A percentile compares a stretch with the other conserved stretches of the same genome.
Evolutionary conservation across 1,140 invertebrate genomes (phyloP).

Genomic region (Bombus superbus): DNA sequence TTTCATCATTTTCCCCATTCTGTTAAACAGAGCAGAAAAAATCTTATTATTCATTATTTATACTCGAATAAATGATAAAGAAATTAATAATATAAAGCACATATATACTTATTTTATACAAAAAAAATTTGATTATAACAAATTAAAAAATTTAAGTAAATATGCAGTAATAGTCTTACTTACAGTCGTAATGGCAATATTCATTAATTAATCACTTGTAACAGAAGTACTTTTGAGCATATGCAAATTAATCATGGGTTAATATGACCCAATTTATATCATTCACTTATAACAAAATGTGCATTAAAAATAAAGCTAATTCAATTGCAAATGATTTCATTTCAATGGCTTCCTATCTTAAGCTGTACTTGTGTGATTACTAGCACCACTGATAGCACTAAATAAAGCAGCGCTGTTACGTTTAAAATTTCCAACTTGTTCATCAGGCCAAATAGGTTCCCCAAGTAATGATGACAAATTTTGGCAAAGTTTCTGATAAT

Average conservation of each 20-base stretch:
- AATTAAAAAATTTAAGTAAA: constrained; percentile 8
- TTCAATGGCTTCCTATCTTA: constrained; percentile 71
- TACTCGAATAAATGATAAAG: background rate
- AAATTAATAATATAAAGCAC: background rate
- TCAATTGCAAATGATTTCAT: constrained; percentile 2
- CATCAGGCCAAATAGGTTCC: constrained; percentile 87
- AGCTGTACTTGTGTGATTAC: constrained; percentile 86
- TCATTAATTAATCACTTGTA: constrained; percentile 8
- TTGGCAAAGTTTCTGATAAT: constrained; percentile 93
- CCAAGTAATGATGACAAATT: constrained; percentile 89
- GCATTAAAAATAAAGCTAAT: constrained; percentile 25
- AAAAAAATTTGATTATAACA: constrained; percentile 8
- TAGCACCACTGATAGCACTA: constrained; percentile 87
- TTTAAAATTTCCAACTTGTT: constrained; percentile 85
- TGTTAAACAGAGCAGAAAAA: background rate
- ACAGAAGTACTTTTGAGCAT: constrained; percentile 15
- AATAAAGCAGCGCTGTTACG: constrained; percentile 87
- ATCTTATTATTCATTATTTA: background rate
- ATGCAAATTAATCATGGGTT: constrained; percentile 20
- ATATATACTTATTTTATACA: background rate
- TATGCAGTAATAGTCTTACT: constrained; percentile 1
- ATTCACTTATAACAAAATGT: constrained; percentile 18
- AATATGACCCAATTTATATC: constrained; percentile 25
- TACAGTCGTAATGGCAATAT: constrained; percentile 6
- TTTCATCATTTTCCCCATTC: background rate